phyloP scores from a whole-genome alignment of 2,113 vertebrate species.

The Brachirus orientalis region DNA sequence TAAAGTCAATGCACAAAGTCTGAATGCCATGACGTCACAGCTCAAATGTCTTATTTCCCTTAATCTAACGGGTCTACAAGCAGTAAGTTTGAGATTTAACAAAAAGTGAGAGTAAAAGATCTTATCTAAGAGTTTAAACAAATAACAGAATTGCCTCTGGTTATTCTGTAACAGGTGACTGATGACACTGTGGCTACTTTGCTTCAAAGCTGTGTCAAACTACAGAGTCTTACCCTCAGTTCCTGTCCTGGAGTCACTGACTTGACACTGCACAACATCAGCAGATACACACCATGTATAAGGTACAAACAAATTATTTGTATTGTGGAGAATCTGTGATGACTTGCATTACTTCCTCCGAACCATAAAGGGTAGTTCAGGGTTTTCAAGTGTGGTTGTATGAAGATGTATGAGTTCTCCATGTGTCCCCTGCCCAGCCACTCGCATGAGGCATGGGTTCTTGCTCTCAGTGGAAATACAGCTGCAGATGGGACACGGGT shows the following conservation, averaged over 20 bases:
- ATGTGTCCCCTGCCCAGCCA: no score
- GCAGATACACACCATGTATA: constrained; percentile 51
- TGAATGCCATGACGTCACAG: constrained; percentile 54
- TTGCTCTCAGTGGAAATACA: no score
- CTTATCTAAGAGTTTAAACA: background rate
- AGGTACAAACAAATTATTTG: constrained; percentile 28
- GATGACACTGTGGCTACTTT: constrained; percentile 58
- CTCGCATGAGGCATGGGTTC: no score
- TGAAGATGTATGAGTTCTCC: no score
- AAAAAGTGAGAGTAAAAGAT: background rate
- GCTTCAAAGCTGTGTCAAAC: constrained; percentile 56
- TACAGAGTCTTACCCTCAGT: constrained; percentile 69
- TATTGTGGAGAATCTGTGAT: no score
- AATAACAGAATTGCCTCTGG: background rate
- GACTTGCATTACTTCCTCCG: no score
- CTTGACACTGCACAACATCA: constrained; percentile 70
- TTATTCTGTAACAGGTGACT: constrained; percentile 46
- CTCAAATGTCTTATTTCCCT: constrained; percentile 60
- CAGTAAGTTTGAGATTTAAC: constrained; percentile 50
- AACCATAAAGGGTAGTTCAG: no score
- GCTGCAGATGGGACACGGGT: no score
- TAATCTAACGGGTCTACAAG: constrained; percentile 67
- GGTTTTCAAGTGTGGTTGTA: no score
- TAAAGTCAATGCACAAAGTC: constrained; percentile 57
- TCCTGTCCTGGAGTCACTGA: constrained; percentile 71